Evolutionary conservation across 2,888 invertebrate genomes (phyloP).

Genomic region (Adelphocoris suturalis): DNA sequence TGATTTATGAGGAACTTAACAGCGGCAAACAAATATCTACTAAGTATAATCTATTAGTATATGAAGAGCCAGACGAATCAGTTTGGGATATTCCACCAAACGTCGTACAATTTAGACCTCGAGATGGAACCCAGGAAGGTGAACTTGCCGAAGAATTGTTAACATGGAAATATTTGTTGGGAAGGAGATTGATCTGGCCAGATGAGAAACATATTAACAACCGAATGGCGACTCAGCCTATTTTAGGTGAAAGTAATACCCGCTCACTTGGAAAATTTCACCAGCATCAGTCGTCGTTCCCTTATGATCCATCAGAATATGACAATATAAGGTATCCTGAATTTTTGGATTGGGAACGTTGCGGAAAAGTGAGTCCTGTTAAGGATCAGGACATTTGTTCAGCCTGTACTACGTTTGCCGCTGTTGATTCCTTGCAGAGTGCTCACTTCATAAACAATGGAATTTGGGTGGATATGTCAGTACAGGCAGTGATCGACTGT

Average conservation of each 20-base stretch:
- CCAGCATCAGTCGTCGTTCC: neutral
- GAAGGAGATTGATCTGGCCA: no score
- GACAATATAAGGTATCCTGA: neutral
- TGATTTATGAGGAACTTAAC: no score
- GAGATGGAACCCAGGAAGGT: no score
- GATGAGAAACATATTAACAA: no score
- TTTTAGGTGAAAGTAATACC: neutral
- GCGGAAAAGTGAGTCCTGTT: neutral
- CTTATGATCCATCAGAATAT: neutral
- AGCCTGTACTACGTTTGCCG: neutral
- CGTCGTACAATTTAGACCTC: no score
- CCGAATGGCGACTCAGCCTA: no score
- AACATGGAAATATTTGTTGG: no score
- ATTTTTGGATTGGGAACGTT: neutral
- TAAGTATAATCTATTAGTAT: no score
- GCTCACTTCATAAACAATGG: neutral
- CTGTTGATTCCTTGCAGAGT: neutral
- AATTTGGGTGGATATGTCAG: neutral
- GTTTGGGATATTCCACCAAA: no score
- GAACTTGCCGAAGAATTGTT: no score
- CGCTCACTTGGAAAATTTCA: neutral
- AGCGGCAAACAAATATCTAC: no score
- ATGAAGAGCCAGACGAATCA: no score
- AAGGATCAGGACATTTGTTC: neutral
- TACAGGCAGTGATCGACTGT: neutral